Percentiles rank a stretch among this genome's conserved stretches.
Evolutionary conservation across 1,140 invertebrate genomes (phyloP).

Genomic region (Aethina tumida): DNA sequence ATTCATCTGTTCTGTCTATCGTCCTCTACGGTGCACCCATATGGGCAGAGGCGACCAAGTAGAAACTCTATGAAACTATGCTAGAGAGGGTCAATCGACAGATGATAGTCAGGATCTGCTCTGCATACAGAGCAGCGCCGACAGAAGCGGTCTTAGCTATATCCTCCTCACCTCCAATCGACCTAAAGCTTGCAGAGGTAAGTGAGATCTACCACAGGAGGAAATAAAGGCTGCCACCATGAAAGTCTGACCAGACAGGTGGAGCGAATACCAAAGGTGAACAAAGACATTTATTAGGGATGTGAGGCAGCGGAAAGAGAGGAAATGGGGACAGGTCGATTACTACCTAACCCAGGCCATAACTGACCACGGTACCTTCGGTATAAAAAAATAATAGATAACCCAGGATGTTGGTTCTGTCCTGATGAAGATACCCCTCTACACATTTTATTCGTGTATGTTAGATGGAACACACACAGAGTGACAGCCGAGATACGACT

Average conservation of each 20-base stretch:
- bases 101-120: neutral
- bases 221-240: neutral
- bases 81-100: slow-evolving; percentile 1
- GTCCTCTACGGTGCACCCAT: slow-evolving; percentile 4
- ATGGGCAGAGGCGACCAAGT: neutral
- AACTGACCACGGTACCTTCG: slow-evolving; percentile 13
- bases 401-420: no score
- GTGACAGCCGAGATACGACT: no score
- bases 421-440: no score
- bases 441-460: no score
- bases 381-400: no score
- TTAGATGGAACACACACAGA: no score
- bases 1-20: neutral
- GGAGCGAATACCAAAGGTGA: slow-evolving; percentile 6
- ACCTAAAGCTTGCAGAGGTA: slow-evolving; percentile 5
- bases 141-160: slow-evolving; percentile 8
- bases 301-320: slow-evolving; percentile 3
- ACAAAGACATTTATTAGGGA: slow-evolving; percentile 10
- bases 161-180: slow-evolving; percentile 4
- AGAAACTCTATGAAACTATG: neutral
- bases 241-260: slow-evolving; percentile 11
- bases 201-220: neutral
- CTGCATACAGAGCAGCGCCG: slow-evolving; percentile 9
- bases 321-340: neutral
- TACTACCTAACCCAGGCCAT: slow-evolving; percentile 10